Percentiles rank a stretch among this genome's conserved stretches.
phyloP scores from a whole-genome alignment of 1,140 invertebrate species.

The Pteromalus puparum region DNA sequence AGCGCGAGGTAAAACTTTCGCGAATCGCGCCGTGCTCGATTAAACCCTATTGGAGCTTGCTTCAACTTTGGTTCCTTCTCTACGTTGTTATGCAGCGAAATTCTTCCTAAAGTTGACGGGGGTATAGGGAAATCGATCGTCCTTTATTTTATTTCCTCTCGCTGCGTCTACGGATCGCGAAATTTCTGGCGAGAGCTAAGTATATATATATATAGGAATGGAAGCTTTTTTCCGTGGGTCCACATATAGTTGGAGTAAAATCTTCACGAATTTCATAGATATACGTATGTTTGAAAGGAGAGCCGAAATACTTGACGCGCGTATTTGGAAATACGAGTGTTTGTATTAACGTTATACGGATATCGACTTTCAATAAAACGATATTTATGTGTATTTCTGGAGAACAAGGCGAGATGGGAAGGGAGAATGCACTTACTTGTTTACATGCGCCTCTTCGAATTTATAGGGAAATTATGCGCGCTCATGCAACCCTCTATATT shows the following conservation, averaged over 20 bases:
- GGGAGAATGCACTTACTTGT: not conserved
- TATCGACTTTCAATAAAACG: not conserved
- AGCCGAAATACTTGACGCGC: too few species aligned
- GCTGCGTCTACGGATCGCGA: not conserved
- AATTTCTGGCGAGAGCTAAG: not conserved
- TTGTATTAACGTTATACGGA: too few species aligned
- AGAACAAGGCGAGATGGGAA: not conserved
- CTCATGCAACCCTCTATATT: too few species aligned
- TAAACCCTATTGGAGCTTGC: conserved; percentile 5
- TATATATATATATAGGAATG: too few species aligned
- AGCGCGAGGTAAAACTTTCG: conserved; percentile 2
- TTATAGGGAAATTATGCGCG: too few species aligned
- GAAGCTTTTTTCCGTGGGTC: too few species aligned
- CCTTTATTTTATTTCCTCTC: not conserved
- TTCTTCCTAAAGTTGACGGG: conserved; percentile 5
- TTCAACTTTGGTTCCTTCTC: not conserved
- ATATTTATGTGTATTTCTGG: not conserved
- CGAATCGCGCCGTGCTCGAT: not conserved
- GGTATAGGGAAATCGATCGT: not conserved
- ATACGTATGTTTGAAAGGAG: too few species aligned
- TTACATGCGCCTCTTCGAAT: not conserved
- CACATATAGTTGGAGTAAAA: too few species aligned
- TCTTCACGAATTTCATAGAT: too few species aligned
- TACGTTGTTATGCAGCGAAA: conserved; percentile 17
- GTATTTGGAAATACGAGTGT: too few species aligned